Evolutionary conservation across 2,113 vertebrate genomes (phyloP).

Genomic region (Atractosteus spatula): DNA sequence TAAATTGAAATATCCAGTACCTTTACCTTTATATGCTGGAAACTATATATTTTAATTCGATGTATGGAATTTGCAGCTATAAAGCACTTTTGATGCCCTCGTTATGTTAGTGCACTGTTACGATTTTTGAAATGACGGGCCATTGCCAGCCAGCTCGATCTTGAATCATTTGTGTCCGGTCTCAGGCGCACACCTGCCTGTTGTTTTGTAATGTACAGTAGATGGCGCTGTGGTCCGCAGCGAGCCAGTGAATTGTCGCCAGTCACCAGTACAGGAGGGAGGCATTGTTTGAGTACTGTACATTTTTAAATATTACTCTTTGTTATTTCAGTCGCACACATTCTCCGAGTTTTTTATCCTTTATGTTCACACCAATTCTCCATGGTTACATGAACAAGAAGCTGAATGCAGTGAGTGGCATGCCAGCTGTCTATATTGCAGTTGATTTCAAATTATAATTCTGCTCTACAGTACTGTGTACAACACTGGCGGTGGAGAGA

Average conservation of each 20-base stretch:
- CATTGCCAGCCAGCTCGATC: too few relatives aligned
- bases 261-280: constrained; percentile 38
- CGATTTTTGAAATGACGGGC: too few relatives aligned
- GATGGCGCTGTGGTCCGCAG: constrained; percentile 70
- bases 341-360: constrained; percentile 38
- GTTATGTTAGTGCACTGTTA: too few relatives aligned
- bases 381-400: constrained; percentile 43
- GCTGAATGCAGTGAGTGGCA: constrained; percentile 39
- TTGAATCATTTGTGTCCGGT: too few relatives aligned
- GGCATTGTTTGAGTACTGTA: constrained; percentile 46
- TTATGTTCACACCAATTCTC: constrained; percentile 32
- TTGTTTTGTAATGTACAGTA: constrained; percentile 46
- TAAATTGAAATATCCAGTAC: too few relatives aligned
- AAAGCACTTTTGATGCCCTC: too few relatives aligned
- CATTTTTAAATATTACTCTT: constrained; percentile 27
- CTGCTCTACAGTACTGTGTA: constrained; percentile 30
- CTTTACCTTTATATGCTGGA: too few relatives aligned
- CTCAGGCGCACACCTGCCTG: background rate
- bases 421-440: constrained; percentile 26
- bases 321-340: constrained; percentile 47
- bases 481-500: too few relatives aligned
- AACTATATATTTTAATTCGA: too few relatives aligned
- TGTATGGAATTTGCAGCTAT: too few relatives aligned
- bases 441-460: constrained; percentile 39
- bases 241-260: constrained; percentile 12